A percentile compares a stretch with the other conserved stretches of the same genome.
phyloP scores from a whole-genome alignment of 2,888 invertebrate species.

The Fragum fragum region DNA sequence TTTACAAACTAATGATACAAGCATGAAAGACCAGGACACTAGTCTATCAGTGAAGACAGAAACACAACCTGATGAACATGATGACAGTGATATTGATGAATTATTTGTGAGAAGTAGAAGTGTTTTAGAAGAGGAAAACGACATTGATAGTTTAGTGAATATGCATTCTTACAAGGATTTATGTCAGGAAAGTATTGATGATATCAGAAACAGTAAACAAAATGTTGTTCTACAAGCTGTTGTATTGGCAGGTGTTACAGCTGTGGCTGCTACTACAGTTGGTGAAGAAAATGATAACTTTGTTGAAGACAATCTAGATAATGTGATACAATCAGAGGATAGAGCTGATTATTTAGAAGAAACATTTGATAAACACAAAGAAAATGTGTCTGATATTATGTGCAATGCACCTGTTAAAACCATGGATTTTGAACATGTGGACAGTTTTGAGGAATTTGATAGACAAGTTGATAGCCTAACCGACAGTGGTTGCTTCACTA shows the following conservation, averaged over 20 bases:
- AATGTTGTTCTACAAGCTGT: constrained; percentile 58
- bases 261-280: constrained; percentile 56
- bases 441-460: neutral
- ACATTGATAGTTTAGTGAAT: neutral
- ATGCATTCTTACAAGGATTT: constrained; percentile 30
- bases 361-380: neutral
- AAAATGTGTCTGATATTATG: neutral
- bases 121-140: constrained; percentile 11
- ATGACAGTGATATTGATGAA: constrained; percentile 51
- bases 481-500: constrained; percentile 12
- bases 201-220: constrained; percentile 37
- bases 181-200: constrained; percentile 51
- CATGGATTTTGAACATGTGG: neutral
- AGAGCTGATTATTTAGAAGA: neutral
- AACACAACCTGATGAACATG: constrained; percentile 22
- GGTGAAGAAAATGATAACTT: constrained; percentile 36
- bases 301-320: neutral
- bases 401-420: neutral
- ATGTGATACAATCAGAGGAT: neutral
- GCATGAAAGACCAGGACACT: neutral
- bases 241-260: constrained; percentile 59
- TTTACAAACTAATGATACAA: neutral
- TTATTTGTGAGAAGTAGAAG: constrained; percentile 41
- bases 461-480: neutral
- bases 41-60: neutral